Evolutionary conservation across 2,888 invertebrate species (phyloP), one percentile per base, ranked within the genome.

Genomic region (Lithophane semibrunnea): DNA sequence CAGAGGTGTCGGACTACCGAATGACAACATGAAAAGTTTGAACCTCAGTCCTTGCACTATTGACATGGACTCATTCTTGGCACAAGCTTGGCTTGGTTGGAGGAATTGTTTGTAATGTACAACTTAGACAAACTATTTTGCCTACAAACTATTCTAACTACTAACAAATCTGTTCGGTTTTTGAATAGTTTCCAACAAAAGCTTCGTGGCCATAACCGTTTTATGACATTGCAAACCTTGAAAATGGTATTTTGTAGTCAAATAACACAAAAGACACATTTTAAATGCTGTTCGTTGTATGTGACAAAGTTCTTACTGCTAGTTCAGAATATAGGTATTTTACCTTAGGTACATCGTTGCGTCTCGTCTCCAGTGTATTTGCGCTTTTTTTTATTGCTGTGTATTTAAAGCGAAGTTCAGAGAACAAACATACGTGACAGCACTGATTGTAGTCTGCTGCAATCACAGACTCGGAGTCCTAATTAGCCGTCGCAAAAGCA

Each of bases 141-240:
- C 21, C 52, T 9, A 52, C 52, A 52, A 21, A 52, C 52, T 52
- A 52, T 52, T 52, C 52, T 52, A 52, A 21, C 21, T 21, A 21
- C 52, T 52, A 52, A 52, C 9, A 21, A 52, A 52, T 52, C 52
- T 52, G 3, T 52, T 52, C 52, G 42, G 69, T 70, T 70, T 29
- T 73, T 77, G 60, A 77, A 70, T 63, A n/a, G 73, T 42, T 70
- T 71, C 73, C 67, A 82, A 73, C 58, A 12, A 44, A 56, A 61
- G 16, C 58, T 73, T 63, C n/a, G 60, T 49, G 47, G 47, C 16
- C 12, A 60, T 64, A 47, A 71, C 21, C 42, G 13, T 52, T 68
- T 58, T 47, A 42, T 42, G 52, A 37, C 37, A 44, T 56, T 75
- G 21, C 4, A 52, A 75, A 18, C 37, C 47, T 16, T 68, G n/a